phyloP scores from a whole-genome alignment of 2,113 vertebrate species.

The Tringa solitaria region DNA sequence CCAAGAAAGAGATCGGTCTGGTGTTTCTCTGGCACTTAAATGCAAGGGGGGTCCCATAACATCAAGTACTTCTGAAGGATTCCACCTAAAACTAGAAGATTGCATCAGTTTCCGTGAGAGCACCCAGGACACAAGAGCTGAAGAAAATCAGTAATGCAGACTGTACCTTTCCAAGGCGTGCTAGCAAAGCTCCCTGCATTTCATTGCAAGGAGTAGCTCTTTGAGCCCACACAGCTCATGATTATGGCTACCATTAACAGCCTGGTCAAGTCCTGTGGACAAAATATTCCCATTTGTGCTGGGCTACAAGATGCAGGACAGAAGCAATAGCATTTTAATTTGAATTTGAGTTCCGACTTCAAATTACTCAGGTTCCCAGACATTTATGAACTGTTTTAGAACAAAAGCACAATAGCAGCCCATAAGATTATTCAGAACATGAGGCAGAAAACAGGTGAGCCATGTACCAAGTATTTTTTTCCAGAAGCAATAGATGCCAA shows the following conservation, averaged over 20 bases:
- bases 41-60: not conserved
- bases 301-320: not conserved
- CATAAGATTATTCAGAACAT: not conserved
- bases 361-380: not conserved
- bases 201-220: too few species aligned
- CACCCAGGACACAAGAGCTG: not conserved
- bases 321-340: not conserved
- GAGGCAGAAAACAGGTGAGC: not conserved
- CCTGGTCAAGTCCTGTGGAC: accelerated
- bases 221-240: not conserved
- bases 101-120: not conserved
- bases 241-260: not conserved
- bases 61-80: not conserved
- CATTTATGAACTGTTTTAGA: not conserved
- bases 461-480: not conserved
- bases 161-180: not conserved
- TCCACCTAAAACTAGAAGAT: not conserved
- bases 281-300: not conserved
- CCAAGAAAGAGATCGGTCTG: too few species aligned
- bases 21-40: not conserved
- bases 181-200: not conserved
- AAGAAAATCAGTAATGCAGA: not conserved
- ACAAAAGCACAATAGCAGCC: not conserved
- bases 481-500: not conserved
- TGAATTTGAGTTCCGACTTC: not conserved